Evolutionary conservation across 1,140 invertebrate genomes (phyloP), one percentile per base, ranked within the genome.

Genomic region (Papilio dardanus): DNA sequence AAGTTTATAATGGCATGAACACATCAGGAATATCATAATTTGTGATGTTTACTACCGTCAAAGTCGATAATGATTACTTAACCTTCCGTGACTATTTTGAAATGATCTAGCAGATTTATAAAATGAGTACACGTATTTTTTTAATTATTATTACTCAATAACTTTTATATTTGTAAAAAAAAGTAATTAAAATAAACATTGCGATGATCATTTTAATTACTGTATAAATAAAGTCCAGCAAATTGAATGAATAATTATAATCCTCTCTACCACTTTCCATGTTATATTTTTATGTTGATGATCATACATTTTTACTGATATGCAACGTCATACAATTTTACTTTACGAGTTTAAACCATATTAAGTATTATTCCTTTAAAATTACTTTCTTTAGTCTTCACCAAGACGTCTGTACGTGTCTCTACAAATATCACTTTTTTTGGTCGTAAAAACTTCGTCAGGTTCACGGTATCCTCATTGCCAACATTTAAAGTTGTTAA

Each of bases 151-250:
- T 28, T 62, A 62, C 24, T 28, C 54, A 3, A 12, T 62, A 24
- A 24, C 21, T 54, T 62, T 62, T 10, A 68, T 73, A 58, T n/a
- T 7, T 33, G 40, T 54, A 73, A 71, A 54, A 71, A 71, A 71
- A 71, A 28, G 14, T 71, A 31, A 73, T 58, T 33, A 24, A 58
- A 58, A 73, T 16, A 35, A 19, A 73, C 71, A 73, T 54, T 58
- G 46, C 46, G 19, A 19, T 58, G 30, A 73, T 30, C 30, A 73
- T 35, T 73, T 78, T 69, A 76, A 75, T 76, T 35, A 28, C 28
- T 54, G 74, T 76, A 76, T 78, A 78, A 78, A 78, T 78, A 78
- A 76, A 58, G 40, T 74, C 58, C 65, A 14, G 75, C 74, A 74
- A 76, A 78, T 78, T 78, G 73, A 76, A 75, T 74, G 21, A 35